A percentile compares a stretch with the other conserved stretches of the same genome.
Evolutionary conservation across 2,888 invertebrate species (phyloP).

Genomic region (Tetrapedia diversipes): DNA sequence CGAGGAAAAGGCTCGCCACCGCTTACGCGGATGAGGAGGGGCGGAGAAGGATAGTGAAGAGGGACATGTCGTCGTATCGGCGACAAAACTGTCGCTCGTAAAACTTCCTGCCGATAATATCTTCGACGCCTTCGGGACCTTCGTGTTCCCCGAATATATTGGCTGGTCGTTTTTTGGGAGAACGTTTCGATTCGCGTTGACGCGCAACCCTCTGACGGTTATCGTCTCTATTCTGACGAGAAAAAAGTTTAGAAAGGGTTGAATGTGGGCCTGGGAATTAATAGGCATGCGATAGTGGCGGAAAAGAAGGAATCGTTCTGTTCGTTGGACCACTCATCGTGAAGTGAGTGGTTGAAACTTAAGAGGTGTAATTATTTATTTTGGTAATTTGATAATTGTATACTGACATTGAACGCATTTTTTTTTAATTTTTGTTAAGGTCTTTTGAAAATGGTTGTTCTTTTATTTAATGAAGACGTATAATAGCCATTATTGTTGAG

Average conservation of each 20-base stretch:
- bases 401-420: no score
- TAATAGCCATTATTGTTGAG: neutral
- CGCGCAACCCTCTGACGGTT: conserved; percentile 16
- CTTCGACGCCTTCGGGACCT: conserved; percentile 38
- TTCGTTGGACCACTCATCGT: no score
- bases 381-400: no score
- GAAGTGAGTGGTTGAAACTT: neutral
- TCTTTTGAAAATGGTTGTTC: no score
- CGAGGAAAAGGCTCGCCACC: conserved; percentile 60
- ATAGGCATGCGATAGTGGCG: conserved; percentile 13
- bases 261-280: conserved; percentile 19
- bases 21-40: conserved; percentile 43
- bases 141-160: conserved; percentile 25
- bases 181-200: conserved; percentile 5
- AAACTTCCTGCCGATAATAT: conserved; percentile 68
- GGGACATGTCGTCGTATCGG: conserved; percentile 52
- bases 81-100: conserved; percentile 70
- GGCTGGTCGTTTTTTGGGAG: conserved; percentile 36
- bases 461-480: neutral
- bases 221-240: conserved; percentile 9
- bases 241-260: conserved; percentile 15
- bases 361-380: no score
- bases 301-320: neutral
- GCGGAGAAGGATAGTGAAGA: conserved; percentile 16
- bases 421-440: no score